A percentile compares a stretch with the other conserved stretches of the same genome.
These are phyloP conservation scores for Tenthredo mesomela DNA, from an alignment of 2,888 invertebrate genomes.

Conservation along the genomic window DNA sequence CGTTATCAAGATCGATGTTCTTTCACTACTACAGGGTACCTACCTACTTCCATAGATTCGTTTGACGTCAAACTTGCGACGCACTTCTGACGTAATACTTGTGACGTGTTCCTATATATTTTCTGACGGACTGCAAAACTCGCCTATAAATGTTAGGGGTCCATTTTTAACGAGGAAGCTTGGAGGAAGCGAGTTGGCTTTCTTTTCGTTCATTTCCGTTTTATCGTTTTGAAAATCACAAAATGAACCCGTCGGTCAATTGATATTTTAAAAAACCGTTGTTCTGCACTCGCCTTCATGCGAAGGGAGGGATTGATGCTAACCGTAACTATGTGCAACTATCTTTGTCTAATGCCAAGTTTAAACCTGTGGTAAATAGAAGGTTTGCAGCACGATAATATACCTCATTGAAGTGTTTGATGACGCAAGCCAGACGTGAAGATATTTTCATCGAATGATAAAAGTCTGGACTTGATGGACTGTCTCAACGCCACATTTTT, in stretches of 20 bases:
- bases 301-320: too few species aligned
- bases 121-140: not conserved
- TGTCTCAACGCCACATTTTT: not conserved
- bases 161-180: not conserved
- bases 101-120: not conserved
- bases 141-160: not conserved
- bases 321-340: not conserved
- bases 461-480: not conserved
- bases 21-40: not conserved
- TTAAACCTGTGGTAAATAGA: too few species aligned
- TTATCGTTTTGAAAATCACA: not conserved
- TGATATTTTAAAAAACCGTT: too few species aligned
- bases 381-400: too few species aligned
- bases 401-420: not conserved
- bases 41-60: not conserved
- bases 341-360: not conserved
- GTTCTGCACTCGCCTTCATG: too few species aligned
- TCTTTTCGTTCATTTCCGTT: not conserved
- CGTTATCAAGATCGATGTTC: constrained; percentile 2
- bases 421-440: not conserved
- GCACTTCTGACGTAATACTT: not conserved
- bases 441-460: not conserved
- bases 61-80: not conserved
- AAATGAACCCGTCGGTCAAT: not conserved
- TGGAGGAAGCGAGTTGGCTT: too few species aligned